phyloP scores from a whole-genome alignment of 2,888 invertebrate species.

The Andrena praecox region DNA sequence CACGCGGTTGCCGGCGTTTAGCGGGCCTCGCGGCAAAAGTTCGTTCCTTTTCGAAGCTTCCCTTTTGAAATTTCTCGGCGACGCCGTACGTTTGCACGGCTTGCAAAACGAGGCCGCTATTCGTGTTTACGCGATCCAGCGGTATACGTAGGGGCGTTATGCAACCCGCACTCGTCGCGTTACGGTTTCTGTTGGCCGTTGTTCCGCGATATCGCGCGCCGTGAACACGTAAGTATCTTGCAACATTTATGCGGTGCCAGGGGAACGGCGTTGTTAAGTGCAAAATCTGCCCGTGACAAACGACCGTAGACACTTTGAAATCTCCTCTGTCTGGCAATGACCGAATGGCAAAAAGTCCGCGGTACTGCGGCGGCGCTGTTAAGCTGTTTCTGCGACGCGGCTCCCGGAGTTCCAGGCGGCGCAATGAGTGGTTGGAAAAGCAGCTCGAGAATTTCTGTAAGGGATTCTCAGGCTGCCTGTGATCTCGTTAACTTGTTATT shows the following conservation, averaged over 20 bases:
- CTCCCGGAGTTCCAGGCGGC: background rate
- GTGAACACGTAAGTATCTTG: conserved; percentile 21
- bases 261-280: conserved; percentile 16
- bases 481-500: no score
- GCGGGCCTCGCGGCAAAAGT: background rate
- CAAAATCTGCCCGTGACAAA: conserved; percentile 24
- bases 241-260: conserved; percentile 23
- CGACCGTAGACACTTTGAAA: conserved; percentile 18
- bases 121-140: conserved; percentile 10
- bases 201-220: conserved; percentile 16
- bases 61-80: conserved; percentile 11
- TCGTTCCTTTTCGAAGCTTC: background rate
- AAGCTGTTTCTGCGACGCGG: conserved; percentile 12
- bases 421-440: background rate
- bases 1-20: background rate
- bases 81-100: background rate
- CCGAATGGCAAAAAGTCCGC: conserved; percentile 23
- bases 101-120: conserved; percentile 11
- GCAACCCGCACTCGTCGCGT: conserved; percentile 5
- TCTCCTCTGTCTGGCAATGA: background rate
- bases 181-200: conserved; percentile 16
- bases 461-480: background rate
- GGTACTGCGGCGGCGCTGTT: background rate
- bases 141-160: conserved; percentile 1
- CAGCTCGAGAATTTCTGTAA: background rate